Percentiles rank a stretch among this genome's conserved stretches.
phyloP scores from a whole-genome alignment of 30 jellyfish, hydroid and myxozoan species.

The Turritopsis dohrnii region DNA sequence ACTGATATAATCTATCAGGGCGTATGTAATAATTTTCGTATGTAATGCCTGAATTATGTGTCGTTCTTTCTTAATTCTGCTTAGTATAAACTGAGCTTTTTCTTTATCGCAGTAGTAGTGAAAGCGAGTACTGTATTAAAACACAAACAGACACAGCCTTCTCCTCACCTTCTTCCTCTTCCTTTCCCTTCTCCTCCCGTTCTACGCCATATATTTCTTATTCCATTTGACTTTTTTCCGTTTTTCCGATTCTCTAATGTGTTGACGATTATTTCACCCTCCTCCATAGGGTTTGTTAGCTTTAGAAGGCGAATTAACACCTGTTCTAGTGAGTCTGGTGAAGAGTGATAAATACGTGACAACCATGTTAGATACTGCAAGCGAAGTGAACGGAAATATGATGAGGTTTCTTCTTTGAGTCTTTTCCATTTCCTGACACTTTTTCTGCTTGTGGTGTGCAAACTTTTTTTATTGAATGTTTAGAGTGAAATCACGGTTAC shows the following conservation, averaged over 20 bases:
- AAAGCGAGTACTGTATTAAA: too few species aligned
- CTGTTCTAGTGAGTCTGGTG: conserved; percentile 89
- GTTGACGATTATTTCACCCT: background rate
- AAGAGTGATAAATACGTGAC: conserved; percentile 85
- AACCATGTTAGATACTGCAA: conserved; percentile 85
- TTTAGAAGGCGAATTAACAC: conserved; percentile 93
- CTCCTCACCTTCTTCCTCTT: too few species aligned
- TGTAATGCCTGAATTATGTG: too few species aligned
- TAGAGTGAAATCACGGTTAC: conserved; percentile 80
- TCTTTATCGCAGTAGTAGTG: too few species aligned
- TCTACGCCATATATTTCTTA: background rate
- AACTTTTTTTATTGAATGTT: background rate
- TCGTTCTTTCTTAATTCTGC: too few species aligned
- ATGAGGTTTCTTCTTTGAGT: conserved; percentile 41
- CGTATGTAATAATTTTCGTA: too few species aligned
- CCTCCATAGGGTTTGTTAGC: conserved; percentile 78
- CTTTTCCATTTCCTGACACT: background rate
- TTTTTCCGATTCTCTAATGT: background rate
- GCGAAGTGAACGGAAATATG: conserved; percentile 59
- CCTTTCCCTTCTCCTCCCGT: too few species aligned
- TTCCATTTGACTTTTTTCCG: background rate
- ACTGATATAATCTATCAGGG: too few species aligned
- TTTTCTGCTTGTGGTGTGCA: too few species aligned
- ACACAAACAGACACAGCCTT: too few species aligned
- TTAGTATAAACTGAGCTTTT: too few species aligned